Evolutionary conservation across 2,797 vertebrate genomes (phyloP).

Genomic region (Pangasius mekongensis): DNA sequence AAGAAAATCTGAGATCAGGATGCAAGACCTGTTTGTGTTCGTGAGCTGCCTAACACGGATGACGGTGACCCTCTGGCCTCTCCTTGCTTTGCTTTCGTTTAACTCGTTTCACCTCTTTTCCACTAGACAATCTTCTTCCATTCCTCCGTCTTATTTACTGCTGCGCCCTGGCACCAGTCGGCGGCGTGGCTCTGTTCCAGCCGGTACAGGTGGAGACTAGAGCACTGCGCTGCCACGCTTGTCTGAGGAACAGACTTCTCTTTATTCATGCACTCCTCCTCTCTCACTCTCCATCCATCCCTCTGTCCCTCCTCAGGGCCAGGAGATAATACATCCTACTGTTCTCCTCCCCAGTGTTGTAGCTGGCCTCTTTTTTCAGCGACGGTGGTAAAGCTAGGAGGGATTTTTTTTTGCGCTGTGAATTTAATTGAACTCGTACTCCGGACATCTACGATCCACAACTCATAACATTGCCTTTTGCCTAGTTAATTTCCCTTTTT

Average conservation of each 20-base stretch:
- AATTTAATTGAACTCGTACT: conserved; percentile 11
- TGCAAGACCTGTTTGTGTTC: conserved; percentile 26
- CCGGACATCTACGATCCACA: neutral
- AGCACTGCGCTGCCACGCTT: conserved; percentile 71
- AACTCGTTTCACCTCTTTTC: conserved; percentile 66
- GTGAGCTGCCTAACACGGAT: conserved; percentile 16
- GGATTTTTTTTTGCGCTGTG: neutral
- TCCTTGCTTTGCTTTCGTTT: conserved; percentile 59
- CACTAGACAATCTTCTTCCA: conserved; percentile 70
- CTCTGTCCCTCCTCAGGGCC: conserved; percentile 20
- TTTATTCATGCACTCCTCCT: conserved; percentile 63
- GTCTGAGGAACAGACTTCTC: conserved; percentile 71
- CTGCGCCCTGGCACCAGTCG: conserved; percentile 74
- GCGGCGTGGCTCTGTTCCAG: conserved; percentile 75
- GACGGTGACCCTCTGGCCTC: conserved; percentile 36
- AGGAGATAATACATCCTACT: conserved; percentile 52
- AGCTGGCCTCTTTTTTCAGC: neutral
- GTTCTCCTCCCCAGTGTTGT: conserved; percentile 33
- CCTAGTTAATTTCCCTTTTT: neutral
- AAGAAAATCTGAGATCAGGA: conserved; percentile 42
- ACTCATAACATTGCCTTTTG: neutral
- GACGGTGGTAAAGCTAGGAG: neutral
- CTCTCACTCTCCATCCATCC: conserved; percentile 38
- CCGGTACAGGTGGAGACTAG: conserved; percentile 78
- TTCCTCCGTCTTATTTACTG: conserved; percentile 71